These are phyloP conservation scores for Drosophila kambysellisi DNA, from an alignment of 2,888 invertebrate genomes.

Conservation along the genomic window DNA sequence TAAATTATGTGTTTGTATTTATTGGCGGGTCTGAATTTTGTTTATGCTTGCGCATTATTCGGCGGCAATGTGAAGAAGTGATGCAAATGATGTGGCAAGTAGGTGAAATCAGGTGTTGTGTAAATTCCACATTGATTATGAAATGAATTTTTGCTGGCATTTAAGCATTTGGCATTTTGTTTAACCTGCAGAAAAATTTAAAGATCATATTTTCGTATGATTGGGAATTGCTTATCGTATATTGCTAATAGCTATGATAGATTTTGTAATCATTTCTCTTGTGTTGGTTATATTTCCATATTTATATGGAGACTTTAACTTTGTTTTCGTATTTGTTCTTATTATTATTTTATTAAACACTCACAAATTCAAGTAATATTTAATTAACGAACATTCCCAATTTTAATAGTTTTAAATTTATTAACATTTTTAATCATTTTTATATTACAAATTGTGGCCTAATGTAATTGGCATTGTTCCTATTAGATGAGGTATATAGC, in stretches of 20 bases:
- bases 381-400: not conserved
- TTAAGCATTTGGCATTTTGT: too few relatives aligned
- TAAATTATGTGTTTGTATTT: conserved; percentile 9
- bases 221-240: not conserved
- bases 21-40: conserved; percentile 17
- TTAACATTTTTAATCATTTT: not conserved
- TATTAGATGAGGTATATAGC: not conserved
- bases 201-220: not conserved
- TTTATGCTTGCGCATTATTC: conserved; percentile 15
- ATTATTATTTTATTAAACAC: not conserved
- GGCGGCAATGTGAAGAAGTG: conserved; percentile 15
- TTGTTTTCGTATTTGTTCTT: not conserved
- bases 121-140: conserved; percentile 35
- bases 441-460: not conserved
- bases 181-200: not conserved
- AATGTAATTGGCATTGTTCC: not conserved
- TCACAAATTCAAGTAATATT: not conserved
- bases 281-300: not conserved
- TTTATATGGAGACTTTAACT: not conserved
- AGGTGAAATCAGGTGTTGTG: conserved; percentile 26
- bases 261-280: not conserved
- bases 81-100: conserved; percentile 26
- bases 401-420: not conserved
- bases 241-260: not conserved
- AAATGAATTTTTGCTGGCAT: conserved; percentile 15